Evolutionary conservation across 2,797 vertebrate species (phyloP).

Genomic region (Lepidocolaptes lacrymiger): DNA sequence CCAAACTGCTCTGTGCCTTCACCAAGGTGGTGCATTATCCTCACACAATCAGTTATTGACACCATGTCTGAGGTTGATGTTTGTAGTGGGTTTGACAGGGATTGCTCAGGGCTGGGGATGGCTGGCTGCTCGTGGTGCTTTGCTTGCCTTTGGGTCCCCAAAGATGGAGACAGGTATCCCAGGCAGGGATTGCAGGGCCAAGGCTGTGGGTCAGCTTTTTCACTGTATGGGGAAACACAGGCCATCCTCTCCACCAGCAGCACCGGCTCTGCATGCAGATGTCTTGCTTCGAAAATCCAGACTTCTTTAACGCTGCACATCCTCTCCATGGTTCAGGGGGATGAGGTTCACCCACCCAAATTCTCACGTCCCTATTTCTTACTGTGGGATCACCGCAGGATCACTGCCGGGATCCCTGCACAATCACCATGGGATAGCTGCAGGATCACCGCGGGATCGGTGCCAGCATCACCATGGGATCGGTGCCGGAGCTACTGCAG

Average conservation of each 20-base stretch:
- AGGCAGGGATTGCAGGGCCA: fast-evolving
- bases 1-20: neutral
- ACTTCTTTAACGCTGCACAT: fast-evolving
- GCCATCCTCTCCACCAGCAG: fast-evolving
- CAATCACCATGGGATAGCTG: neutral
- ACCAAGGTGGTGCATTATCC: neutral
- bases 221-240: fast-evolving
- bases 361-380: neutral
- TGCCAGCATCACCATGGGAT: too few species aligned
- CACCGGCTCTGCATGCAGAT: fast-evolving
- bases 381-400: neutral
- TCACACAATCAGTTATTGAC: neutral
- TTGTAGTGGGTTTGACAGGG: neutral
- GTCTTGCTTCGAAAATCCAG: neutral
- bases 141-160: neutral
- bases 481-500: neutral
- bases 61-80: neutral
- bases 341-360: neutral
- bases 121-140: neutral
- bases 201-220: neutral
- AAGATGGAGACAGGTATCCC: fast-evolving
- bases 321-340: fast-evolving
- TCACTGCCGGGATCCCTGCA: neutral
- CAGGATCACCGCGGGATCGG: neutral
- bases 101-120: neutral